phyloP scores from a whole-genome alignment of 2,888 invertebrate genomes.

The Diarsia mendica region DNA sequence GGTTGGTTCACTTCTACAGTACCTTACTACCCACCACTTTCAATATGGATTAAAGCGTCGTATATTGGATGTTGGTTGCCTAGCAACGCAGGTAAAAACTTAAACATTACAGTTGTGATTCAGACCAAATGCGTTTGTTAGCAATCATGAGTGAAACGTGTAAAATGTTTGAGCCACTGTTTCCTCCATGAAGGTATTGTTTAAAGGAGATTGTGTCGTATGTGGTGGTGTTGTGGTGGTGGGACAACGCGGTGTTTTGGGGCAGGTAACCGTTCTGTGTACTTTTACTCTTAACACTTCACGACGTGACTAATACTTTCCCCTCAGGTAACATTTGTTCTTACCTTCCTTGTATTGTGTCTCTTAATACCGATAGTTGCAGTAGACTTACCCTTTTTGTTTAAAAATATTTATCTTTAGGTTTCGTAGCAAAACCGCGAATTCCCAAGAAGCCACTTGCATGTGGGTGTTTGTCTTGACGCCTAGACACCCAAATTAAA shows the following conservation, averaged over 20 bases:
- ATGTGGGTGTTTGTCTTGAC: background rate
- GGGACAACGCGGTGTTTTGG: constrained; percentile 31
- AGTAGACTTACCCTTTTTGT: background rate
- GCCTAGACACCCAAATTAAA: background rate
- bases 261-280: constrained; percentile 44
- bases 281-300: constrained; percentile 2
- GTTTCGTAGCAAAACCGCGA: background rate
- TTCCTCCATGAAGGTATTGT: constrained; percentile 77
- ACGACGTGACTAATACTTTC: constrained; percentile 27
- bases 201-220: constrained; percentile 45
- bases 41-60: constrained; percentile 42
- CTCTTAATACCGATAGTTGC: background rate
- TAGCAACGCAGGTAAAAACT: constrained; percentile 80
- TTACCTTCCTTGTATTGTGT: background rate
- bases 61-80: constrained; percentile 70
- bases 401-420: background rate
- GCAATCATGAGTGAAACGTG: constrained; percentile 73
- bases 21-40: constrained; percentile 7
- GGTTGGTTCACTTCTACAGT: constrained; percentile 12
- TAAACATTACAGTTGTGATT: constrained; percentile 57
- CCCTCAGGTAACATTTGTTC: background rate
- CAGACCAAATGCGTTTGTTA: constrained; percentile 68
- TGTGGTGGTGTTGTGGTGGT: constrained; percentile 26
- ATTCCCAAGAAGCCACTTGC: background rate
- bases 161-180: constrained; percentile 73